phyloP scores from a whole-genome alignment of 2,888 invertebrate species.

The Agrotis segetum region DNA sequence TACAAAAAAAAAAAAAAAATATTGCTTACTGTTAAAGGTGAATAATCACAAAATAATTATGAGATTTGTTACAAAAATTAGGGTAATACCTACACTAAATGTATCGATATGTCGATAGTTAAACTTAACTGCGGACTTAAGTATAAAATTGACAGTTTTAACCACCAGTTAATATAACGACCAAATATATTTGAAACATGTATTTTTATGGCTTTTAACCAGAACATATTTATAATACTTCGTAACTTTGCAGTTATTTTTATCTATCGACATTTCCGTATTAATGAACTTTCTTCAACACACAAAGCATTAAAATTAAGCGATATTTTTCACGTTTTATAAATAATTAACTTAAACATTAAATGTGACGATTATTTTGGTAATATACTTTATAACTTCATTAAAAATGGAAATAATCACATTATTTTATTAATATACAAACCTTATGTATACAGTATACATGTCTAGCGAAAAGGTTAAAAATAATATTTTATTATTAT shows the following conservation, averaged over 20 bases:
- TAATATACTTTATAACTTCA: constrained; percentile 65
- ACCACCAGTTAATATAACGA: constrained; percentile 26
- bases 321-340: constrained; percentile 54
- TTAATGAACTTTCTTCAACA: constrained; percentile 55
- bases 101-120: constrained; percentile 48
- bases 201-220: constrained; percentile 38
- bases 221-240: constrained; percentile 30
- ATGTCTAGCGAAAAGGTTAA: constrained; percentile 59
- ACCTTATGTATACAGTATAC: constrained; percentile 63
- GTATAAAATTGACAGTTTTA: constrained; percentile 50
- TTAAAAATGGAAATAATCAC: constrained; percentile 65
- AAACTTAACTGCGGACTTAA: constrained; percentile 29
- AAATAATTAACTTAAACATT: constrained; percentile 68
- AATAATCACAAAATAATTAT: constrained; percentile 67
- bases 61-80: constrained; percentile 64
- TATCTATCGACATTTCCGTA: constrained; percentile 51
- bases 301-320: constrained; percentile 63
- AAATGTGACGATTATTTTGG: constrained; percentile 71
- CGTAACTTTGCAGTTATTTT: constrained; percentile 25
- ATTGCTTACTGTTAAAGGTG: constrained; percentile 70
- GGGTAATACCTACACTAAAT: constrained; percentile 38
- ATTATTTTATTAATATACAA: constrained; percentile 66
- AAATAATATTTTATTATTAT: constrained; percentile 50
- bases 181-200: constrained; percentile 24
- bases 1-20: constrained; percentile 67